Evolutionary conservation across 2,113 vertebrate genomes (phyloP), one percentile per base, ranked within the genome.

Genomic region (Sitta europaea): DNA sequence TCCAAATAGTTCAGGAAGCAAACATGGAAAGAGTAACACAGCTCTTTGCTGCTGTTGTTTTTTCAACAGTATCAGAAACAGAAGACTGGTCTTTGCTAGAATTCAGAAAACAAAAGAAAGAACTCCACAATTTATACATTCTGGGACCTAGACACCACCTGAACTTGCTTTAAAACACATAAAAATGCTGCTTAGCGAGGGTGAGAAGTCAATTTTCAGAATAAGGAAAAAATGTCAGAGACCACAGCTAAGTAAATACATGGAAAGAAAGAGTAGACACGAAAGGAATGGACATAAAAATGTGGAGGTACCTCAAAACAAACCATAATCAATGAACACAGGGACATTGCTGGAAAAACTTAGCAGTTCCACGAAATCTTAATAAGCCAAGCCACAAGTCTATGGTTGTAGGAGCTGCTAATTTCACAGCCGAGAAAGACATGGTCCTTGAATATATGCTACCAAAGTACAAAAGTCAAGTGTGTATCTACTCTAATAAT

Each of bases 241-340:
- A 79, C 78, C 92, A 54, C 82, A 90, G 78, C 78, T 93, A 86
- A 93, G 63, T 94, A 90, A 90, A 93, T 70, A 83, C 31, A 55
- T 55, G 90, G 71, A 95, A 92, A 93, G 74, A 96, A 94, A 96
- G 88, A 94, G 71, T 82, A 92, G 86, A 88, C 78, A 66, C 58
- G 90, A 42, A 76, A 88, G 67, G 82, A 96, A 96, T 87, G 91
- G 86, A 45, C 23, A 29, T 38, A 92, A 97, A 93, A 93, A 94
- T 92, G 90, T 70, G 29, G 82, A 95, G 94, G 94, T 93, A 93
- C 92, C 92, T 97, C 96, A 97, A 58, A 96, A 79, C 92, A 96
- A 96, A 92, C 78, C 75, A 90, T 93, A 86, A 94, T 90, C 86
- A 93, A 54, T 35, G 47, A 93, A 92, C 35, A 90, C 59, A 93